phyloP scores from a whole-genome alignment of 2,797 vertebrate genomes.

The Sebastiscus albofasciatus region DNA sequence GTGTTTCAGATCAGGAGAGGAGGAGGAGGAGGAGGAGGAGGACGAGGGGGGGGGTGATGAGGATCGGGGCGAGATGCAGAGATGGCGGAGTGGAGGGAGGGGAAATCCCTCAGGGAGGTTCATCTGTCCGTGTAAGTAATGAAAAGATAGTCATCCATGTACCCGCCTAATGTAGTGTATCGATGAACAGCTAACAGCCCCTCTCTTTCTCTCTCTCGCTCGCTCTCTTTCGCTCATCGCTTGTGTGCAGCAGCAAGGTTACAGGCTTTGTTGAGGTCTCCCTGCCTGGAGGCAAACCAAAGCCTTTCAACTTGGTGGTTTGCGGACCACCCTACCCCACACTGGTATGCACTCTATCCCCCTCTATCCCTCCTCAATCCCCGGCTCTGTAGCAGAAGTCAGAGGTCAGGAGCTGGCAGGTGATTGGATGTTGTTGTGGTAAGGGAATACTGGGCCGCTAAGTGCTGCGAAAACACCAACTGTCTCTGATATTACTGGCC shows the following conservation, averaged over 20 bases:
- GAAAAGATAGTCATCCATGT: slow-evolving; percentile 73
- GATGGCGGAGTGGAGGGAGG: slow-evolving; percentile 46
- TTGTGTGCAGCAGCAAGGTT: slow-evolving; percentile 46
- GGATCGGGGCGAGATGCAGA: slow-evolving; percentile 28
- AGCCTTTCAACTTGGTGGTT: slow-evolving; percentile 60
- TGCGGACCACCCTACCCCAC: slow-evolving; percentile 60
- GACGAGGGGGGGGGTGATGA: slow-evolving; percentile 16
- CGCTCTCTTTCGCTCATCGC: slow-evolving; percentile 33
- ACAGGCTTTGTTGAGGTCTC: slow-evolving; percentile 57
- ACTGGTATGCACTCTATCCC: slow-evolving; percentile 62
- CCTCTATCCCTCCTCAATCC: slow-evolving; percentile 26
- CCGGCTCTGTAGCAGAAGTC: slow-evolving; percentile 63
- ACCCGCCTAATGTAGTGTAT: slow-evolving; percentile 67
- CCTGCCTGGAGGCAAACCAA: slow-evolving; percentile 54
- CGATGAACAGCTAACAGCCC: slow-evolving; percentile 56
- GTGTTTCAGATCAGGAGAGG: slow-evolving; percentile 34
- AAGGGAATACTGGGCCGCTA: slow-evolving; percentile 76
- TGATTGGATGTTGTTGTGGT: slow-evolving; percentile 83
- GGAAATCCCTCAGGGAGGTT: slow-evolving; percentile 70
- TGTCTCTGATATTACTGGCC: slow-evolving; percentile 77
- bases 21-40: slow-evolving; percentile 7
- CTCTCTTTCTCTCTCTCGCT: slow-evolving; percentile 3
- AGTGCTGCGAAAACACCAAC: slow-evolving; percentile 80
- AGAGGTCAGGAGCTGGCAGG: slow-evolving; percentile 75
- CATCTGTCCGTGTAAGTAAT: slow-evolving; percentile 75